A percentile compares a stretch with the other conserved stretches of the same genome.
These are phyloP conservation scores for Brachionus plicatilis DNA, from an alignment of 1,140 invertebrate genomes.

Conservation along the genomic window DNA sequence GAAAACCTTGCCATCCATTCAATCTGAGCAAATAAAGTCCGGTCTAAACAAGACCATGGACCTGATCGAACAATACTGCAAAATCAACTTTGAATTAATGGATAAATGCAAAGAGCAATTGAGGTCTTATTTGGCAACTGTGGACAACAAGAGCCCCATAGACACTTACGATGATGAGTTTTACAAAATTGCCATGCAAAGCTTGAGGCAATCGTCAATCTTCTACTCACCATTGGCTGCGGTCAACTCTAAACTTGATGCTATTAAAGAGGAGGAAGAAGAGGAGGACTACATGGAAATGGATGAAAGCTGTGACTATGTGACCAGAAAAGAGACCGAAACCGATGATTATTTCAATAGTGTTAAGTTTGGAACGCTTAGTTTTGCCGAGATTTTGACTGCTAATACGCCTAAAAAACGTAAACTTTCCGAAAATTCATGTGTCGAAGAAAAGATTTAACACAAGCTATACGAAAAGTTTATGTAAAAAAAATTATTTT, in stretches of 20 bases:
- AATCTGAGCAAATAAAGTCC: neutral
- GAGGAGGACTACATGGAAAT: neutral
- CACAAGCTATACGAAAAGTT: neutral
- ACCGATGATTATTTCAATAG: neutral
- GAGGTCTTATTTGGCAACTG: neutral
- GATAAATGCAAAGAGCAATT: slow-evolving; percentile 18
- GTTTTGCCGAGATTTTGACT: slow-evolving; percentile 9
- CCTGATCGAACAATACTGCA: neutral
- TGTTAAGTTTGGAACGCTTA: neutral
- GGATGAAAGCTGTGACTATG: neutral
- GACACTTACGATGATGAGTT: slow-evolving; percentile 2
- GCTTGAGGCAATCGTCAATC: neutral
- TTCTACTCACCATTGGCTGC: neutral
- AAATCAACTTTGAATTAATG: neutral
- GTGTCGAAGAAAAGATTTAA: neutral
- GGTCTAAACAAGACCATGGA: neutral
- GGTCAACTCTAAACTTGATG: neutral
- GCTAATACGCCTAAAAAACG: neutral
- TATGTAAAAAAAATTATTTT: neutral
- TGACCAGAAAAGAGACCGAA: neutral
- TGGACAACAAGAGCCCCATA: neutral
- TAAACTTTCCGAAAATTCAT: slow-evolving; percentile 22
- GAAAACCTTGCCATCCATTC: neutral
- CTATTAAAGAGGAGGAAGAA: slow-evolving; percentile 19
- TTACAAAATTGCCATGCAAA: neutral